Conservation (phyloP, 2,797 vertebrate species). For the Telmatherina bonti region DNA sequence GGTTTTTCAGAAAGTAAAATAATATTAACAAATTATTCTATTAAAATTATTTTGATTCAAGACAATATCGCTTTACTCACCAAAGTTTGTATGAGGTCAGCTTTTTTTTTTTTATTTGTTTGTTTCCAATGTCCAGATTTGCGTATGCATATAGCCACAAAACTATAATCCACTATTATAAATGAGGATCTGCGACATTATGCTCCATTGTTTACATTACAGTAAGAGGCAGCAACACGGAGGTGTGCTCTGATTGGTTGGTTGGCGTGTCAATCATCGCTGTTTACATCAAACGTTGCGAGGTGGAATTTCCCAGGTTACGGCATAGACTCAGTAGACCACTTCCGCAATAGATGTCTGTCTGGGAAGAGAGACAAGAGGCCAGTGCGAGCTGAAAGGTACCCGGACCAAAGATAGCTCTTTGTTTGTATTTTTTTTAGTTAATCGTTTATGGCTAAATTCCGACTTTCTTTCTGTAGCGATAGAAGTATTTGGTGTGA, state of each 20-base stretch:
- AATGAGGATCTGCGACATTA: background rate
- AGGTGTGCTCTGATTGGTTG: conserved; percentile 65
- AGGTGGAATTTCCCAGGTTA: conserved; percentile 89
- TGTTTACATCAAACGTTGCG: conserved; percentile 84
- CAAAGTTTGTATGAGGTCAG: background rate
- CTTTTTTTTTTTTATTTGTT: too few species aligned
- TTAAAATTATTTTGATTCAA: background rate
- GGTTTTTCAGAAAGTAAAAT: background rate
- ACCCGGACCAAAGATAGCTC: conserved; percentile 57
- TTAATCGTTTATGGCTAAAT: conserved; percentile 37
- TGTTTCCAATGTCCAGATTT: background rate
- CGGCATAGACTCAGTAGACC: conserved; percentile 78
- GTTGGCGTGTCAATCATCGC: conserved; percentile 65
- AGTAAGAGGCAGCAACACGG: conserved; percentile 8
- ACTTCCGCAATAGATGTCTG: conserved; percentile 85
- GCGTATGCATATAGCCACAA: too few species aligned
- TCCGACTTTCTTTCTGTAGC: conserved; percentile 11
- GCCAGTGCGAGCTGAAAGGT: conserved; percentile 79
- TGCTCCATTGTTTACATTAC: conserved; percentile 70
- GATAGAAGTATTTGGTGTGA: conserved; percentile 20
- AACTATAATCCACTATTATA: background rate
- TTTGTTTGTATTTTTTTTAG: too few species aligned
- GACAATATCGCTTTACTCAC: background rate
- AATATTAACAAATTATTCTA: background rate
- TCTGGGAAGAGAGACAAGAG: conserved; percentile 76